These are phyloP conservation scores for Xestia ashworthii DNA, from an alignment of 2,888 invertebrate genomes.

Conservation along the genomic window DNA sequence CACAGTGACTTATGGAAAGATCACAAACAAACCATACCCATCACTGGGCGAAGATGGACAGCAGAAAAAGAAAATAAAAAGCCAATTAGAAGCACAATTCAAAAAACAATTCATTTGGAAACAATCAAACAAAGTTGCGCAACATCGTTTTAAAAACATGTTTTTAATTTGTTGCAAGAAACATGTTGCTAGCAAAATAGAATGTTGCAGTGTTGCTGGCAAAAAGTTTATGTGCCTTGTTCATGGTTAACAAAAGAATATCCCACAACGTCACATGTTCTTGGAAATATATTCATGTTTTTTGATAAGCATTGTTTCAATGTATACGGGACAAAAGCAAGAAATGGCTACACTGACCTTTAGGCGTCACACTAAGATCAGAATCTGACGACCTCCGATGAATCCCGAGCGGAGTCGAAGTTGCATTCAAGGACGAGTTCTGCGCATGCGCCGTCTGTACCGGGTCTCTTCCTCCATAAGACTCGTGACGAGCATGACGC, in stretches of 20 bases:
- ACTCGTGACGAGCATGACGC: constrained; percentile 90
- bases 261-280: background rate
- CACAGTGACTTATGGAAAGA: background rate
- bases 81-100: constrained; percentile 36
- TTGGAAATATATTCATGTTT: background rate
- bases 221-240: background rate
- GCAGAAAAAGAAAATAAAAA: constrained; percentile 43
- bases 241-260: background rate
- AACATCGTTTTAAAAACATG: background rate
- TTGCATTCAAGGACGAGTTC: constrained; percentile 84
- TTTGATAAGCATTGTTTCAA: background rate
- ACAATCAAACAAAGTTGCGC: background rate
- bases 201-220: background rate
- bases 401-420: constrained; percentile 89
- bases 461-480: constrained; percentile 88
- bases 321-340: background rate
- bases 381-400: constrained; percentile 97
- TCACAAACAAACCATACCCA: constrained; percentile 40
- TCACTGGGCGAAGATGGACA: constrained; percentile 35
- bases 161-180: background rate
- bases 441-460: constrained; percentile 74
- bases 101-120: background rate
- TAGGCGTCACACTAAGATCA: constrained; percentile 97
- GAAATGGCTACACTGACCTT: constrained; percentile 91
- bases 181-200: background rate